Base-by-base conservation (phyloP, 2,113 vertebrate genomes). In the Jacana jacana region DNA sequence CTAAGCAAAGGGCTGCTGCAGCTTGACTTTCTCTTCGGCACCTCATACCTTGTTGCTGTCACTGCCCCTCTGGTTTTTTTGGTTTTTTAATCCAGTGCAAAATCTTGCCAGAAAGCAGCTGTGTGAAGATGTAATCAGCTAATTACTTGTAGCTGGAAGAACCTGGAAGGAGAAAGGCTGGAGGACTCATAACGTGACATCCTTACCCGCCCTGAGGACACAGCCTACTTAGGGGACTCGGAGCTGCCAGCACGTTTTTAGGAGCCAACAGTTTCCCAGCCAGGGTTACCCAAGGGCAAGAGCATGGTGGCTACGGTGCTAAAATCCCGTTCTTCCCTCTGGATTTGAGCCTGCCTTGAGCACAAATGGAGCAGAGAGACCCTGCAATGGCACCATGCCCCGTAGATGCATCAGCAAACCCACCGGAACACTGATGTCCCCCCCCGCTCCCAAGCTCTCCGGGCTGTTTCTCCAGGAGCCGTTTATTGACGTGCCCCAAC, bases 201-300 rank as follows among this genome's bases (percentile, higher is more conserved):
- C 25, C 13, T 30, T n/a, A 44, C 31, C 46, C 19, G 0, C 19
- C 24, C 0, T 13, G 17, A 87, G 40, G 51, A 51, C 46, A 28
- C 25, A 79, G 69, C 17, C 14, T 23, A 7, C 30, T 72, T 8
- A 27, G 2, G 7, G 42, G 27, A 7, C 14, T 64, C 0, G 0
- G 52, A 86, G 40, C 24, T 79, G 57, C 57, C 30, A 64, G 63
- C 52, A 46, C 17, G 8, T 92, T 85, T 95, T 49, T n/a, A 60
- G 35, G 31, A 82, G 22, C 30, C 22, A 37, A 5, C 19, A 0
- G 1, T 40, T 75, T 84, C 49, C 80, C 0, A 1, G 4, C 12
- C 1, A 2, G 48, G 25, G 27, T 89, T 82, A 82, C 33, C 40
- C 4, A 16, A 46, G 30, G 20, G 39, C 9, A 61, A 86, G 7